Evolutionary conservation across 37 sponge, comb jelly and placozoan species (phyloP).

Genomic region (Tethya wilhelma): DNA sequence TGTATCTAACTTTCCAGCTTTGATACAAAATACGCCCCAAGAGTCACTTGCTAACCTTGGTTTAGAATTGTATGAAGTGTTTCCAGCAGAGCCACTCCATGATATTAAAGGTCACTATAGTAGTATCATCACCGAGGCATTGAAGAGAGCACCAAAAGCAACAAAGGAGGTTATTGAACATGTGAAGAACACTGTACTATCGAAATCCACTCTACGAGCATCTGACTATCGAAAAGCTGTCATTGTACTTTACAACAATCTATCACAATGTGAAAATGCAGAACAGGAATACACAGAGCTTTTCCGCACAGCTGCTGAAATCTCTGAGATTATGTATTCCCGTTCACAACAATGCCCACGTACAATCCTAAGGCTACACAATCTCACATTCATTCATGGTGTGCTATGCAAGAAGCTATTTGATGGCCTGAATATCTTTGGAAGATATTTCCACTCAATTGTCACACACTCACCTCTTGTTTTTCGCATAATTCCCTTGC

Average conservation of each 20-base stretch:
- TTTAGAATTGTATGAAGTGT: slow-evolving; percentile 8
- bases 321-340: slow-evolving; percentile 7
- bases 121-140: slow-evolving; percentile 5
- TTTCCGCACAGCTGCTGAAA: slow-evolving; percentile 10
- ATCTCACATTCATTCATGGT: slow-evolving; percentile 23
- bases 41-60: neutral
- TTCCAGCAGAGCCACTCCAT: slow-evolving; percentile 19
- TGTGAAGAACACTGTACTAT: neutral
- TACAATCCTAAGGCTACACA: slow-evolving; percentile 16
- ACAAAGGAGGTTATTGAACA: neutral
- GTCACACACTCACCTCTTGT: slow-evolving; percentile 11
- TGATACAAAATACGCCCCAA: slow-evolving; percentile 14
- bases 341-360: neutral
- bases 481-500: neutral
- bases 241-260: neutral
- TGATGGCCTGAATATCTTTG: neutral
- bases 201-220: slow-evolving; percentile 8
- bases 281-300: neutral
- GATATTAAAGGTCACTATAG: slow-evolving; percentile 22
- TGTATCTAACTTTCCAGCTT: slow-evolving; percentile 31
- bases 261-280: neutral
- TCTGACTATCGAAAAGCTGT: slow-evolving; percentile 15
- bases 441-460: slow-evolving; percentile 24
- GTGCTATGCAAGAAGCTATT: neutral
- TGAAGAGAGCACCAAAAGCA: neutral